Evolutionary conservation across 2,888 invertebrate genomes (phyloP), one percentile per base, ranked within the genome.

Genomic region (Tetrapedia diversipes): DNA sequence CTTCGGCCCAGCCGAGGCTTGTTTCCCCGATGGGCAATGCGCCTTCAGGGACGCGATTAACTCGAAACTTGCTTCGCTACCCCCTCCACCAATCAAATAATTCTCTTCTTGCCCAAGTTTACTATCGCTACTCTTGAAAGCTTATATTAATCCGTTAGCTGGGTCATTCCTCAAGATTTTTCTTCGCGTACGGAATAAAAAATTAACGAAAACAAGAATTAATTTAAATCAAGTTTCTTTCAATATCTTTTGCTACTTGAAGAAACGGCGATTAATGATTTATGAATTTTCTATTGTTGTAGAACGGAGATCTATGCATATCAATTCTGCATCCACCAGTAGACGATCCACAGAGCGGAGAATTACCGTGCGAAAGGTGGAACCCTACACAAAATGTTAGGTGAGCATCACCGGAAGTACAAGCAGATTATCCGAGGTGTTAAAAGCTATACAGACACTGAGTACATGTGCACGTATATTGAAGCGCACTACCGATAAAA

Each of bases 281-380:
- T 24, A 24, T n/a, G 6, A 27, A 24, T n/a, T 22, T 53, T 61
- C 14, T 19, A 10, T 41, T 32, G 34, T 51, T 41, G 79, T 93
- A 98, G 97, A 99, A 99, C 92, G 99, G 99, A 57, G 99, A 99
- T 92, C 94, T 99, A 73, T 99, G 99, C 93, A 99, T 99, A 94
- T 99, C 99, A 86, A 99, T 99, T 92, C 94, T 99, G 79, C 99
- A 99, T 93, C 99, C 99, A 74, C 99, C 99, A 22, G 96, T 99
- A 70, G 99, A 99, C 92, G 99, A 99, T 93, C 99, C 99, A 43
- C 99, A 99, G 91, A 98, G 98, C 88, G 99, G 99, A 32, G 99
- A 99, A 92, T 93, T 99, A 89, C 98, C 99, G 0, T 99, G 99
- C 93, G 99, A 99, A 93, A 96, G 99, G 92, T 99, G 99, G 99